Evolutionary conservation across 2,113 vertebrate genomes (phyloP).

Genomic region (Struthio camelus): DNA sequence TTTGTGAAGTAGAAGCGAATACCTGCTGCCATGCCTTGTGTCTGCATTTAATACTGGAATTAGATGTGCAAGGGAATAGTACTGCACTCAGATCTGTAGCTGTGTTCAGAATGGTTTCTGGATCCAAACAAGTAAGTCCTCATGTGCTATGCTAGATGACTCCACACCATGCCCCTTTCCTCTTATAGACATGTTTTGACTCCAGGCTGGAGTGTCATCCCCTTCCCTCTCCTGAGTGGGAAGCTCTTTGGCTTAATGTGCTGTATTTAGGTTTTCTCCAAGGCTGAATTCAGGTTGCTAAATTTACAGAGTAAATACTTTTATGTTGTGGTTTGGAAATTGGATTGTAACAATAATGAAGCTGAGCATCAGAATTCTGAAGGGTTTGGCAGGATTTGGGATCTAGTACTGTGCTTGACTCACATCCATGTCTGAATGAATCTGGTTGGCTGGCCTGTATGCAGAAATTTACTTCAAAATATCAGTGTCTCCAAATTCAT

Average conservation of each 20-base stretch:
- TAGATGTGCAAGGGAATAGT: not conserved
- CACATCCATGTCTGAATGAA: not conserved
- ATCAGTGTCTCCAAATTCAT: not conserved
- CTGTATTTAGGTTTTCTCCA: not conserved
- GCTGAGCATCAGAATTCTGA: not conserved
- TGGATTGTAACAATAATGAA: not conserved
- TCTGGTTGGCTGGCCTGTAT: not conserved
- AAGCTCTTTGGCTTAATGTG: not conserved
- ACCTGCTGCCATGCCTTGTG: not conserved
- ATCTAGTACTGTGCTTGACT: not conserved
- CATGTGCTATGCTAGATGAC: accelerated
- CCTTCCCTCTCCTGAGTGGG: not conserved
- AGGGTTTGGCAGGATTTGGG: not conserved
- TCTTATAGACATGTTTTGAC: not conserved
- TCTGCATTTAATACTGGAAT: not conserved
- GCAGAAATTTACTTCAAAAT: not conserved
- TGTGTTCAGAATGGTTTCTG: not conserved
- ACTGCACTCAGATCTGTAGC: not conserved
- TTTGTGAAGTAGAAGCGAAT: not conserved
- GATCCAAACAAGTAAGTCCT: not conserved
- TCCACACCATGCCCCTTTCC: not conserved
- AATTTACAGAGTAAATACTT: not conserved
- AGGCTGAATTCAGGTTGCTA: not conserved
- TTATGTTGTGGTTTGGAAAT: slow-evolving; percentile 1
- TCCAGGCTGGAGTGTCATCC: not conserved